Conservation (phyloP, 1,140 invertebrate genomes). For the Neodiprion virginianus region DNA sequence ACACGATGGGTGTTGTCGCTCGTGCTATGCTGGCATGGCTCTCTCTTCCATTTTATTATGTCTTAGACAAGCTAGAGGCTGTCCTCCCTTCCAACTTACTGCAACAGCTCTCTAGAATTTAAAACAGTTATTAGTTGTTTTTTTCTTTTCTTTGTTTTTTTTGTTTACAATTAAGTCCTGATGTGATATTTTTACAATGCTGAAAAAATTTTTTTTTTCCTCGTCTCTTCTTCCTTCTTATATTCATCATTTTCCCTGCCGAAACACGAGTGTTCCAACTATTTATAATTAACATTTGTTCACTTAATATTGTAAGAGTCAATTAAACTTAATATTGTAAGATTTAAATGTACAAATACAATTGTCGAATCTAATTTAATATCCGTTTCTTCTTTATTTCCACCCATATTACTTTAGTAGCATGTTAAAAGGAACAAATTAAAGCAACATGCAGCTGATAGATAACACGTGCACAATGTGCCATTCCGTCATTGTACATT, state of each 20-base stretch:
- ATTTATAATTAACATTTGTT: slow-evolving; percentile 40
- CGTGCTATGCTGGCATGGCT: slow-evolving; percentile 83
- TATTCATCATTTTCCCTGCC: not conserved
- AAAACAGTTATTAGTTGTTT: slow-evolving; percentile 44
- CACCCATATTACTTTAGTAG: too few species aligned
- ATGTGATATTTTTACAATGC: slow-evolving; percentile 55
- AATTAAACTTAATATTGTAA: slow-evolving; percentile 22
- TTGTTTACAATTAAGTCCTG: slow-evolving; percentile 45
- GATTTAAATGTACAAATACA: slow-evolving; percentile 18
- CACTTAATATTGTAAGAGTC: slow-evolving; percentile 38
- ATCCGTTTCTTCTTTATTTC: too few species aligned
- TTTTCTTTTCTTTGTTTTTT: slow-evolving; percentile 15
- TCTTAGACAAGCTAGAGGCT: slow-evolving; percentile 85
- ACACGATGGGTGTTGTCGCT: slow-evolving; percentile 87
- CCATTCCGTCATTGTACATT: not conserved
- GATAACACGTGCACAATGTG: not conserved
- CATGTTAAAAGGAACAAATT: not conserved
- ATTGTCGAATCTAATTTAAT: not conserved
- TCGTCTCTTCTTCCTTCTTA: not conserved
- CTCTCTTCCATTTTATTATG: slow-evolving; percentile 82
- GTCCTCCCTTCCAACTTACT: slow-evolving; percentile 83
- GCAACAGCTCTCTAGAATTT: slow-evolving; percentile 85
- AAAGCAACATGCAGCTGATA: not conserved
- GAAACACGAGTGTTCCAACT: not conserved
- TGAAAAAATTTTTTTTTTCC: not conserved